These are phyloP conservation scores for Patella depressa DNA, from an alignment of 2,888 invertebrate genomes.

Conservation along the genomic window DNA sequence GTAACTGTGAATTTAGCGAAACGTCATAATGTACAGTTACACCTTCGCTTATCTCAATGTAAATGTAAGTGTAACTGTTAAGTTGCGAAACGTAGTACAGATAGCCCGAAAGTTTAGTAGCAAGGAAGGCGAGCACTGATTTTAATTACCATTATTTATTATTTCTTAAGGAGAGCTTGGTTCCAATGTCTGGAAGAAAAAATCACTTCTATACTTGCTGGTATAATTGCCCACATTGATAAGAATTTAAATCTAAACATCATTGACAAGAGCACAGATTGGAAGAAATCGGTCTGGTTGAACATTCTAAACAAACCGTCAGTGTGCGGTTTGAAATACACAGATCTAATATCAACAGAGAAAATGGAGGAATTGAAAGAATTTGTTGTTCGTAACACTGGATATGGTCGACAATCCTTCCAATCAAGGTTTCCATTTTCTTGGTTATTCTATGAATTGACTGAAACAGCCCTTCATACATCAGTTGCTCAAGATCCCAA, in stretches of 20 bases:
- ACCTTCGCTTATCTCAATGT: too few species aligned
- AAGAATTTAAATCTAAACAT: constrained; percentile 61
- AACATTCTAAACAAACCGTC: constrained; percentile 42
- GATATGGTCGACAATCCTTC: constrained; percentile 44
- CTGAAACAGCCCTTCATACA: constrained; percentile 22
- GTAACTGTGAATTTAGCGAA: too few species aligned
- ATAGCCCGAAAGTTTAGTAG: too few species aligned
- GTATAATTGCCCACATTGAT: constrained; percentile 58
- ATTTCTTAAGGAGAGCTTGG: constrained; percentile 49
- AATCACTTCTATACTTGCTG: constrained; percentile 59
- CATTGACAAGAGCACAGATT: constrained; percentile 32
- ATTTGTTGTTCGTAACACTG: constrained; percentile 49
- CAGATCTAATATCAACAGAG: constrained; percentile 43
- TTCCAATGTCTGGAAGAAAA: constrained; percentile 54
- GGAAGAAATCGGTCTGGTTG: constrained; percentile 57
- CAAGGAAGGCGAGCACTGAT: too few species aligned
- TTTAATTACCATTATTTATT: not conserved
- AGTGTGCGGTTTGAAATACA: constrained; percentile 43
- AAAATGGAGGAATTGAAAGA: constrained; percentile 47
- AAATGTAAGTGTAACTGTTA: too few species aligned
- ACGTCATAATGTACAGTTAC: too few species aligned
- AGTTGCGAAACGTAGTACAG: too few species aligned
- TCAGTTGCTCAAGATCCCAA: too few species aligned
- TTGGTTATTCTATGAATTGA: constrained; percentile 48
- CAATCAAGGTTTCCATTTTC: constrained; percentile 56